phyloP scores from a whole-genome alignment of 2,888 invertebrate genomes.

The Belgica antarctica region DNA sequence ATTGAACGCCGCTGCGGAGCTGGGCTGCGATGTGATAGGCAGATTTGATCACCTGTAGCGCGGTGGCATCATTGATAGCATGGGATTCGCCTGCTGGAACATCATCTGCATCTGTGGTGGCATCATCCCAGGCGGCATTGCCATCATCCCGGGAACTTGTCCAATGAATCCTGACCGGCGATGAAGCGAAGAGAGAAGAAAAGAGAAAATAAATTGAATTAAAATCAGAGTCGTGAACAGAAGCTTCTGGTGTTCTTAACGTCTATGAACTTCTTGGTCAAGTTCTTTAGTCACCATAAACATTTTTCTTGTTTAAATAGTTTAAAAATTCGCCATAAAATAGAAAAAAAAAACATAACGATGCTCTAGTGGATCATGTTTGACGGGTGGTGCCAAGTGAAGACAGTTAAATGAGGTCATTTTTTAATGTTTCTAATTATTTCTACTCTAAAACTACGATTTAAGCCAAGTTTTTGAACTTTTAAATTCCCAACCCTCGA shows the following conservation, averaged over 20 bases:
- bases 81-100: conserved; percentile 55
- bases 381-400: too few species aligned
- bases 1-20: neutral
- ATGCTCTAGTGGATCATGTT: conserved; percentile 7
- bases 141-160: conserved; percentile 48
- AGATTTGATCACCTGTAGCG: conserved; percentile 80
- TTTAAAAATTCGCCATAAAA: conserved; percentile 6
- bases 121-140: conserved; percentile 48
- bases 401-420: too few species aligned
- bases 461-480: too few species aligned
- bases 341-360: conserved; percentile 4
- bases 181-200: conserved; percentile 45
- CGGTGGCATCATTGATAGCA: conserved; percentile 73
- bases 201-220: conserved; percentile 41
- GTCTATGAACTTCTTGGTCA: neutral
- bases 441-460: too few species aligned
- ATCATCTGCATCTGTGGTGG: conserved; percentile 57
- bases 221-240: neutral
- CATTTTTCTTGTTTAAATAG: conserved; percentile 7
- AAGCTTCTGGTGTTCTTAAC: neutral
- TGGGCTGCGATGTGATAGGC: conserved; percentile 28
- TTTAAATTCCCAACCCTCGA: too few species aligned
- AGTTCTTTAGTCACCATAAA: neutral
- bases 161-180: conserved; percentile 50
- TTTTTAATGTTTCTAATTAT: too few species aligned